Base-by-base conservation (phyloP, 2,888 invertebrate genomes). In the Falcaria lacertinaria region DNA sequence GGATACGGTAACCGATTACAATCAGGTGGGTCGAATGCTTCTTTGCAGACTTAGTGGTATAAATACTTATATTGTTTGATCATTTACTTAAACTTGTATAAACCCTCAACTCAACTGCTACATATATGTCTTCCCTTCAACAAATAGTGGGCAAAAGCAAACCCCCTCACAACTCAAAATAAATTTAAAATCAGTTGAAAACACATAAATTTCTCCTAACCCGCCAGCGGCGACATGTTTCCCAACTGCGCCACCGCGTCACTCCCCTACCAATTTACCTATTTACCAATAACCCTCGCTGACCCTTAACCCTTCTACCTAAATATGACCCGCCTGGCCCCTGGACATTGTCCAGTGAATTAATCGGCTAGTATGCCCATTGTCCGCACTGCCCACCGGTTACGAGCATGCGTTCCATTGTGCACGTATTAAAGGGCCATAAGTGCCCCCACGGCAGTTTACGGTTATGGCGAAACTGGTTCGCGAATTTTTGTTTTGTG, bases 281-380 rank as follows among this genome's bases (percentile, higher is more conserved):
- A 87, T 88, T 88, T 86, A 88, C 85, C 79, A 66, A 65, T 74
- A 73, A 80, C 86, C 81, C 78, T 67, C 47, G 62, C 74, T 85
- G 84, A 85, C 86, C 87, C 83, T 69, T 87, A 72, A 87, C 84
- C 87, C 78, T 47, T 77, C 74, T 85, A 80, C 87, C 88, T 83
- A 89, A 89, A 88, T 87, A 86, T 89, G 86, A 89, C 88, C 88
- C 72, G 78, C 73, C 77, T 69, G 69, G 75, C 80, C 81, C 79
- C 64, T 64, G 76, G 76, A 70, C 79, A 82, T 89, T 89, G 88
- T 89, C 71, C 55, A 67, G 54, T 60, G 78, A 78, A 87, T 86
- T 89, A 89, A 89, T 88, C 89, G 86, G 75, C 77, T 81, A 66
- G 88, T 85, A 74, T 58, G 63, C 57, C 78, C 64, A 74, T 88